Conservation (phyloP, 2,888 invertebrate genomes). For the Pseudoips prasinana region DNA sequence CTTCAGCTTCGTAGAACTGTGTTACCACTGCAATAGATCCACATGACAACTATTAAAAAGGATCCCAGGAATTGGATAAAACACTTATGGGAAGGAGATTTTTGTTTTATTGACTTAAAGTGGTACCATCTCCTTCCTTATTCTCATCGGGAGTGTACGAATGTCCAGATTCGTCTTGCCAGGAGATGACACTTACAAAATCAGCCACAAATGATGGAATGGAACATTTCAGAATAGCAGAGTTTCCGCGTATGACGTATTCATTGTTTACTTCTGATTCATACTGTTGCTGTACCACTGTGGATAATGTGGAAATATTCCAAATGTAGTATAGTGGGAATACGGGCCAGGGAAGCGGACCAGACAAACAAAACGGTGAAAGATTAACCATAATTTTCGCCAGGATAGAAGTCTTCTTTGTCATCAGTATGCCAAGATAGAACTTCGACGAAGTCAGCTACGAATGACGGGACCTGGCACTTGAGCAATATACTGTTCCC, state of each 20-base stretch:
- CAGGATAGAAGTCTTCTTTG: constrained; percentile 86
- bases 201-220: constrained; percentile 96
- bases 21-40: constrained; percentile 87
- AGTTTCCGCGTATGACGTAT: constrained; percentile 94
- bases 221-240: constrained; percentile 93
- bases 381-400: constrained; percentile 82
- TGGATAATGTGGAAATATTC: constrained; percentile 21
- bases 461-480: constrained; percentile 93
- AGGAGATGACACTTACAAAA: constrained; percentile 93
- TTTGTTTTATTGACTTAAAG: constrained; percentile 10
- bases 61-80: constrained; percentile 19
- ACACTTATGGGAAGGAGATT: constrained; percentile 15
- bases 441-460: constrained; percentile 92
- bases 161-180: constrained; percentile 91
- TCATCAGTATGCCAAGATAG: constrained; percentile 91
- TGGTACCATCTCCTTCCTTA: constrained; percentile 63
- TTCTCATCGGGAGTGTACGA: constrained; percentile 57
- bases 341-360: not conserved
- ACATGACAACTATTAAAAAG: constrained; percentile 7
- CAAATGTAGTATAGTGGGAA: not conserved
- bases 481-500: constrained; percentile 91
- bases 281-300: constrained; percentile 95
- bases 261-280: constrained; percentile 96
- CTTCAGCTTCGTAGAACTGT: constrained; percentile 94
- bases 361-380: constrained; percentile 10